Evolutionary conservation across 2,888 invertebrate species (phyloP).

Genomic region (Xanthia icteritia): DNA sequence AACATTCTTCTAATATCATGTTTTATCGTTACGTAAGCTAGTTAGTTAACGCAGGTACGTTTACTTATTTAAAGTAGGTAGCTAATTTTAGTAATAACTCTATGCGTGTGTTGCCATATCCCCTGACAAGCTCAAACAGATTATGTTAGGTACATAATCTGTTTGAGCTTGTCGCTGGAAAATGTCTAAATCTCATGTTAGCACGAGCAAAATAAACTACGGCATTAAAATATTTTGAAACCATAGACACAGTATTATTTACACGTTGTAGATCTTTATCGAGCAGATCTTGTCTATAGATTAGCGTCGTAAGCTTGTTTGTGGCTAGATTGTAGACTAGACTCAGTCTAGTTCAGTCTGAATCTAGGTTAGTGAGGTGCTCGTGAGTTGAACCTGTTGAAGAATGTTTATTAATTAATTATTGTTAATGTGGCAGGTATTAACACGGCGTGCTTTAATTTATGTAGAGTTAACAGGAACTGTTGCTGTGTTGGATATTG

Average conservation of each 20-base stretch:
- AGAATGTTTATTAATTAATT: constrained; percentile 52
- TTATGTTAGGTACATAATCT: background rate
- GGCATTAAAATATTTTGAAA: constrained; percentile 42
- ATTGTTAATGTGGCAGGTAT: constrained; percentile 45
- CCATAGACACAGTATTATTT: constrained; percentile 45
- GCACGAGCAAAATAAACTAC: constrained; percentile 25
- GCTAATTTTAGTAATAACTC: background rate
- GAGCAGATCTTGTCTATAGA: constrained; percentile 45
- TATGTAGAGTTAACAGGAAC: constrained; percentile 12
- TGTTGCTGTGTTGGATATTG: background rate
- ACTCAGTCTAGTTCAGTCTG: constrained; percentile 20
- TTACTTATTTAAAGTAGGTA: background rate
- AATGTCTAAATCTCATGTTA: background rate
- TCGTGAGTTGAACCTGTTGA: constrained; percentile 47
- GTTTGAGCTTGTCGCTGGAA: too few species aligned
- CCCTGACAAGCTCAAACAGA: background rate
- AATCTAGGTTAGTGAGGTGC: constrained; percentile 54
- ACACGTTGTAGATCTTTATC: constrained; percentile 53
- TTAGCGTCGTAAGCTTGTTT: constrained; percentile 38
- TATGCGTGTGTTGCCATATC: constrained; percentile 11
- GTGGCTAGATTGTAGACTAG: constrained; percentile 21
- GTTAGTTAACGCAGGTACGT: too few species aligned
- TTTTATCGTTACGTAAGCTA: background rate
- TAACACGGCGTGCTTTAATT: constrained; percentile 29
- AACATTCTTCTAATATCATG: background rate